phyloP scores from a whole-genome alignment of 2,113 vertebrate species.

The Antechinus stuartii region DNA sequence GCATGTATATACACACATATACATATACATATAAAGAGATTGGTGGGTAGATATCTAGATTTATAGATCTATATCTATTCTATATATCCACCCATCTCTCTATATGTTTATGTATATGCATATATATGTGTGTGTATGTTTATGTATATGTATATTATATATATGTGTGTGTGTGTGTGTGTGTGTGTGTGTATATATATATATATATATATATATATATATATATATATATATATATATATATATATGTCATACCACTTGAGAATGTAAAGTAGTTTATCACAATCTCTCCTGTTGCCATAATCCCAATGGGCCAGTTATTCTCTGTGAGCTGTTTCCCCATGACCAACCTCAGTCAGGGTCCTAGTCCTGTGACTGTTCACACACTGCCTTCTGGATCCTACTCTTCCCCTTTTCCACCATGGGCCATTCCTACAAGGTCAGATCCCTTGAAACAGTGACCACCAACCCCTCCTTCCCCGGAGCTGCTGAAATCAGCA shows the following conservation, averaged over 20 bases:
- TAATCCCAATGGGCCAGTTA: slow-evolving; percentile 82
- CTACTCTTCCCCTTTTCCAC: slow-evolving; percentile 89
- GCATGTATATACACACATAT: too few species aligned
- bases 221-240: too few species aligned
- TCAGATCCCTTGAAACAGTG: slow-evolving; percentile 83
- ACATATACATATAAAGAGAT: too few species aligned
- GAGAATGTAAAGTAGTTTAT: slow-evolving; percentile 81
- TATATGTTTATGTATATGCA: too few species aligned
- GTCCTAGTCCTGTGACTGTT: slow-evolving; percentile 82
- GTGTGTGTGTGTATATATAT: too few species aligned
- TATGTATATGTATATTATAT: too few species aligned
- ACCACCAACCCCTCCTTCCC: slow-evolving; percentile 89
- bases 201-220: too few species aligned
- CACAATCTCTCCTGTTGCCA: slow-evolving; percentile 82
- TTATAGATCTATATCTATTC: too few species aligned
- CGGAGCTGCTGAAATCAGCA: slow-evolving; percentile 88
- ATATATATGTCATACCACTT: not conserved
- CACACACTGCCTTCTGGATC: slow-evolving; percentile 87
- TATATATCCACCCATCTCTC: too few species aligned
- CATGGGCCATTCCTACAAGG: slow-evolving; percentile 83
- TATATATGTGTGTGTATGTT: too few species aligned
- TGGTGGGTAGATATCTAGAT: too few species aligned
- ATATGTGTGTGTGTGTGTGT: too few species aligned
- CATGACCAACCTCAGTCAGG: slow-evolving; percentile 84
- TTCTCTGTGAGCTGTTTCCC: slow-evolving; percentile 86